Conservation (phyloP, 2,888 invertebrate species). For the Mongoloraphidia duomilia region DNA sequence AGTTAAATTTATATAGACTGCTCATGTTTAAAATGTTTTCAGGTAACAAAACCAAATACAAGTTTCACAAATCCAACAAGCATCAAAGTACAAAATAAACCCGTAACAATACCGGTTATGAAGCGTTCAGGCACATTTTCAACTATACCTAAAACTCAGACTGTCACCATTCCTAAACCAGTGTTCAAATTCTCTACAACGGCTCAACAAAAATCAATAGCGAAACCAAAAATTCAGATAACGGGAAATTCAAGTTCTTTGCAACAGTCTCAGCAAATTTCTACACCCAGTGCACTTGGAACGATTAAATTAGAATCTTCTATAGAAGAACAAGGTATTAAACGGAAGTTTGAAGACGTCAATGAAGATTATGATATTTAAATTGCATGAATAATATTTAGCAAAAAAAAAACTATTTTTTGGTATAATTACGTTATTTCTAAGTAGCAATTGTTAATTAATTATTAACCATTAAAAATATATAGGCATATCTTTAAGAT, state of each 20-base stretch:
- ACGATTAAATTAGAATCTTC: too few species aligned
- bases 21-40: constrained; percentile 2
- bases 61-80: constrained; percentile 2
- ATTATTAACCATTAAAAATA: too few species aligned
- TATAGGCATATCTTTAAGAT: too few species aligned
- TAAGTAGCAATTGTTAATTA: too few species aligned
- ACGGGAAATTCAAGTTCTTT: background rate
- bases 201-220: constrained; percentile 23
- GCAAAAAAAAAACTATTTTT: too few species aligned
- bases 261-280: too few species aligned
- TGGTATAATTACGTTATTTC: too few species aligned
- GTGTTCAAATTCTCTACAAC: constrained; percentile 55
- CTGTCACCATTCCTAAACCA: constrained; percentile 60
- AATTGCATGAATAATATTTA: too few species aligned
- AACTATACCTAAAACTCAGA: constrained; percentile 45
- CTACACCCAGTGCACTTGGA: too few species aligned
- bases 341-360: too few species aligned
- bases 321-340: too few species aligned
- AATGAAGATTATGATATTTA: too few species aligned
- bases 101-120: constrained; percentile 26
- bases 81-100: constrained; percentile 20
- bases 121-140: constrained; percentile 37
- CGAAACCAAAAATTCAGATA: constrained; percentile 30
- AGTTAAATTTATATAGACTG: constrained; percentile 10
- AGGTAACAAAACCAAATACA: constrained; percentile 7